Base-by-base conservation (phyloP, 2,113 vertebrate species). In the Macrotis lagotis region DNA sequence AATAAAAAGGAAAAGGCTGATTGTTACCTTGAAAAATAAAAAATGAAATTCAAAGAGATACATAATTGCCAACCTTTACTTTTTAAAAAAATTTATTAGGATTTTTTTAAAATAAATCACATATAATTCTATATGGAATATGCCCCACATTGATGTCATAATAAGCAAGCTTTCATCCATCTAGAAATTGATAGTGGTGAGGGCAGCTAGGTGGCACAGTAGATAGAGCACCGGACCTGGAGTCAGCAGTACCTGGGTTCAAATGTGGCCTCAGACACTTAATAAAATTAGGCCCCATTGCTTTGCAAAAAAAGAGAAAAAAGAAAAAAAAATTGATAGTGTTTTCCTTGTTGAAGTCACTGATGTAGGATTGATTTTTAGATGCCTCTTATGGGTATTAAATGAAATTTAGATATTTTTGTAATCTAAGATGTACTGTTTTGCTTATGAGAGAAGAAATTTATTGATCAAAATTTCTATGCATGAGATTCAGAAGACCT, bases 261-360 rank as follows among this genome's bases (percentile, higher is more conserved):
- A n/a, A n/a, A n/a, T n/a, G n/a, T n/a, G n/a, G n/a, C n/a, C n/a
- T n/a, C n/a, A n/a, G n/a, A n/a, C n/a, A n/a, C n/a, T n/a, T n/a
- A n/a, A n/a, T n/a, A n/a, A n/a, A n/a, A n/a, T n/a, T n/a, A n/a
- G n/a, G n/a, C n/a, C n/a, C n/a, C n/a, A n/a, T n/a, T n/a, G n/a
- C n/a, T n/a, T n/a, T 96, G 96, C 95, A 96, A 97, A 98, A 98
- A 97, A 98, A 96, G 98, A 51, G 91, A 94, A 74, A 96, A 53
- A 96, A 97, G 97, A 0, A 0, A 48, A 48, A 52, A 47, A 93
- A 91, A 49, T 0, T 0, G 50, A 50, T 50, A 25, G 8, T 83
- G 49, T 89, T 49, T 66, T 93, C 94, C 93, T 93, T 90, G 95
- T 97, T 97, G 53, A 92, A 51, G 50, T 44, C 47, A 37, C 37